Evolutionary conservation across 2,113 vertebrate genomes (phyloP).

Genomic region (Nannobrachium achirus): DNA sequence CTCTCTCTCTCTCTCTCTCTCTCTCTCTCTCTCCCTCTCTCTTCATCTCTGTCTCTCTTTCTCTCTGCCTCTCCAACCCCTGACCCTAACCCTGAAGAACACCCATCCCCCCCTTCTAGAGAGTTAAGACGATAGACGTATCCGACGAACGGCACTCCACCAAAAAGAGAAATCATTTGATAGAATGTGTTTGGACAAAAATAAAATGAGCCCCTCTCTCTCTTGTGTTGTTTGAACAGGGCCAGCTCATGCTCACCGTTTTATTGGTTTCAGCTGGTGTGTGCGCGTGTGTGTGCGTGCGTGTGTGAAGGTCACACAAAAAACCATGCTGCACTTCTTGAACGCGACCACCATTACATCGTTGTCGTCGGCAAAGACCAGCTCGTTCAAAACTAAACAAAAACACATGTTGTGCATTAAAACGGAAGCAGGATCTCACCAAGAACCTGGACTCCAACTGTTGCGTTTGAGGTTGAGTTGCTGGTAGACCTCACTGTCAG

Average conservation of each 20-base stretch:
- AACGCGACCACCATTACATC: too few relatives aligned
- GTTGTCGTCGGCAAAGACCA: too few relatives aligned
- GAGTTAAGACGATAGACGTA: constrained; percentile 47
- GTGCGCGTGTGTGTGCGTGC: too few relatives aligned
- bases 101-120: constrained; percentile 49
- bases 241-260: constrained; percentile 31
- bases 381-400: too few relatives aligned
- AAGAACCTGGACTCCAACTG: too few relatives aligned
- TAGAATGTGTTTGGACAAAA: constrained; percentile 41
- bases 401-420: too few relatives aligned
- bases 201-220: constrained; percentile 61
- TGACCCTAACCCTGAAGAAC: constrained; percentile 58
- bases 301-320: too few relatives aligned
- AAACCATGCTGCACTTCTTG: too few relatives aligned
- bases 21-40: constrained; percentile 1
- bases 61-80: constrained; percentile 26
- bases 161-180: constrained; percentile 71
- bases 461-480: too few relatives aligned
- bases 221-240: constrained; percentile 51
- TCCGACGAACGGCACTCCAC: constrained; percentile 55
- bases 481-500: too few relatives aligned
- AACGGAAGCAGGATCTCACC: too few relatives aligned
- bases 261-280: too few relatives aligned
- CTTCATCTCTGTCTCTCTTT: constrained; percentile 19
- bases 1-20: neutral